phyloP scores from a whole-genome alignment of 2,888 invertebrate genomes.

The Dione juno region DNA sequence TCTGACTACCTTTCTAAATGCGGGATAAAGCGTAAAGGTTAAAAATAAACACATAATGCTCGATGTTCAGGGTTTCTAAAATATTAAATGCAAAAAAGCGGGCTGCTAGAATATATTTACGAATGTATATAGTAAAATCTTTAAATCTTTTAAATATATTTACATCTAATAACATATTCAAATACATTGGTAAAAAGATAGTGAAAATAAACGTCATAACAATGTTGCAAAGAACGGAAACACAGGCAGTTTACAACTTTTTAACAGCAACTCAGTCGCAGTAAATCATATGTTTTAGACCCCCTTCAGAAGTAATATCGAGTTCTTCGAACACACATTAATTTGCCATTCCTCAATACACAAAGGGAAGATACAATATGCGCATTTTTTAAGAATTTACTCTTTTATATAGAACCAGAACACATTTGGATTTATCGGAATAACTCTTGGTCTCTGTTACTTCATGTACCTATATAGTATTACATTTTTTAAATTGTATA shows the following conservation, averaged over 20 bases:
- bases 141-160: conserved; percentile 25
- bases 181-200: conserved; percentile 33
- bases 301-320: conserved; percentile 81
- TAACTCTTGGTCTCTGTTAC: neutral
- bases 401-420: conserved; percentile 35
- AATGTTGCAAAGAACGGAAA: conserved; percentile 78
- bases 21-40: too few relatives aligned
- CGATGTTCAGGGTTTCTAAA: neutral
- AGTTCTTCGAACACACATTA: conserved; percentile 82
- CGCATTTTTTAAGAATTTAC: conserved; percentile 61
- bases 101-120: neutral
- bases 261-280: conserved; percentile 76
- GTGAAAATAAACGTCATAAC: conserved; percentile 53
- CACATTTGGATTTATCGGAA: conserved; percentile 6
- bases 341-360: conserved; percentile 79
- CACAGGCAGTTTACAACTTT: conserved; percentile 82
- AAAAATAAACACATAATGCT: too few relatives aligned
- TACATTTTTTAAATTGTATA: neutral
- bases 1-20: too few relatives aligned
- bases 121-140: neutral
- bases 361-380: conserved; percentile 73
- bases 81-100: neutral
- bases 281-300: conserved; percentile 79
- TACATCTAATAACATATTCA: conserved; percentile 35
- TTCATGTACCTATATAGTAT: neutral